phyloP scores from a whole-genome alignment of 2,797 vertebrate species.

The Adelosebastes latens region DNA sequence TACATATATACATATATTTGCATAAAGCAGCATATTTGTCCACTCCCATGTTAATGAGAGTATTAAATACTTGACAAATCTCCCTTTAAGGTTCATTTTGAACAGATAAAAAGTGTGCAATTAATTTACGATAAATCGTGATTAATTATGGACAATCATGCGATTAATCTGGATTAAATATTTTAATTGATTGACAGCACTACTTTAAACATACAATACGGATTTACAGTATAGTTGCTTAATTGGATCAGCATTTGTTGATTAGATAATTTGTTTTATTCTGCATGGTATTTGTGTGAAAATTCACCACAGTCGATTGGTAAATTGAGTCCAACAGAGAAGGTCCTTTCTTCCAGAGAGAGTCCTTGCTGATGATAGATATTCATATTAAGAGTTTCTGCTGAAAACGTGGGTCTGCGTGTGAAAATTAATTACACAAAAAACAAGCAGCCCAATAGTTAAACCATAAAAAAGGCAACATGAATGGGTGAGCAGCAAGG shows the following conservation, averaged over 20 bases:
- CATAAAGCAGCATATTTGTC: too few relatives aligned
- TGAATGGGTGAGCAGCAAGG: conserved; percentile 13
- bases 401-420: not conserved
- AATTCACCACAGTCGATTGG: not conserved
- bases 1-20: too few relatives aligned
- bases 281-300: not conserved
- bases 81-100: too few relatives aligned
- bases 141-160: too few relatives aligned
- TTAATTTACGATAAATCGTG: too few relatives aligned
- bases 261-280: not conserved
- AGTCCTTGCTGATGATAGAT: conserved; percentile 1
- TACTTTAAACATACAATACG: not conserved
- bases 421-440: conserved; percentile 46
- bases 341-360: conserved; percentile 13
- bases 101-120: too few relatives aligned
- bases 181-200: too few relatives aligned
- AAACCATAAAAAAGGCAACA: conserved; percentile 9
- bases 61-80: too few relatives aligned
- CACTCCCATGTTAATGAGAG: too few relatives aligned
- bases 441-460: not conserved
- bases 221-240: not conserved
- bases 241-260: not conserved
- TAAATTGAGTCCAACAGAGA: not conserved
- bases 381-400: conserved; percentile 31
- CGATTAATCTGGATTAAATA: not conserved